Evolutionary conservation across 1,140 invertebrate genomes (phyloP).

Genomic region (Drosophila leontia): DNA sequence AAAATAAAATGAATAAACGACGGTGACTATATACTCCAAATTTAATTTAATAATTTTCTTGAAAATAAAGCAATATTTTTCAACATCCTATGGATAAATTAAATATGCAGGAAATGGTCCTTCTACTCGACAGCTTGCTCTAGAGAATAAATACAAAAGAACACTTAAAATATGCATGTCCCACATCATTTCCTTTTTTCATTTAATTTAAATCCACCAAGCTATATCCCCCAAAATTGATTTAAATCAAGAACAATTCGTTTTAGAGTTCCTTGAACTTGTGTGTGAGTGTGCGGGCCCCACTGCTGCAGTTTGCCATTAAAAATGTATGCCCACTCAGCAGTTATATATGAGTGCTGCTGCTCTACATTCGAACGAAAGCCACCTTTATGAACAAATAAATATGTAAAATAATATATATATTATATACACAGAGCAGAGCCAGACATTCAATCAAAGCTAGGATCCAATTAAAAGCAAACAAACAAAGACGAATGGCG

Average conservation of each 20-base stretch:
- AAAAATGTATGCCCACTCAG: conserved; percentile 37
- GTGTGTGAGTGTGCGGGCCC: neutral
- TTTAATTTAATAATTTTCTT: neutral
- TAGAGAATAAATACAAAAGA: conserved; percentile 10
- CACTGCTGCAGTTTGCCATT: conserved; percentile 24
- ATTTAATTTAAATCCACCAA: conserved; percentile 15
- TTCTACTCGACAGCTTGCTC: neutral
- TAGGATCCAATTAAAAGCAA: conserved; percentile 49
- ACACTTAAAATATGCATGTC: neutral
- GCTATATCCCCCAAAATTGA: neutral
- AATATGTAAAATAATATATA: conserved; percentile 16
- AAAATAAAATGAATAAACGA: neutral
- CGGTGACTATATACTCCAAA: neutral
- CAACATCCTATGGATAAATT: neutral
- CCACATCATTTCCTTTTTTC: conserved; percentile 12
- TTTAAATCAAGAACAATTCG: conserved; percentile 40
- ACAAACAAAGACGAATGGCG: conserved; percentile 51
- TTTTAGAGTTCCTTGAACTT: conserved; percentile 51
- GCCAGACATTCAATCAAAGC: conserved; percentile 31
- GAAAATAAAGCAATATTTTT: neutral
- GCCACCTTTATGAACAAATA: conserved; percentile 24
- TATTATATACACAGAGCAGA: neutral
- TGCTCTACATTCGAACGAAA: conserved; percentile 23
- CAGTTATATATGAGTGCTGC: conserved; percentile 7
- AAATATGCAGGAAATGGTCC: neutral